A percentile compares a stretch with the other conserved stretches of the same genome.
phyloP scores from a whole-genome alignment of 2,113 vertebrate species.

The Burhinus bistriatus region DNA sequence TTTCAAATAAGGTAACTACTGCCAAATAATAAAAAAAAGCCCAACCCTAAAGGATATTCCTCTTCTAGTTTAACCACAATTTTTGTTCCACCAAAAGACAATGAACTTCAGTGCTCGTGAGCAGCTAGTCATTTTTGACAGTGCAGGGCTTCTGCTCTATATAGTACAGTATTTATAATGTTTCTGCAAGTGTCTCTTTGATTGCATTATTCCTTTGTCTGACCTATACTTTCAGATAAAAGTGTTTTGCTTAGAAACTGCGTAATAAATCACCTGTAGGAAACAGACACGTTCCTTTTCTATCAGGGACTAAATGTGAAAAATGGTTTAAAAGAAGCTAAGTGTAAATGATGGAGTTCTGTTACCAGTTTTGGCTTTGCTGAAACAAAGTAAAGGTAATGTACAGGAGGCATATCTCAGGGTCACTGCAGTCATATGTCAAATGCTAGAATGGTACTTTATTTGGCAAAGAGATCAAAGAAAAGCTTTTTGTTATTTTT shows the following conservation, averaged over 20 bases:
- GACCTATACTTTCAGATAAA: constrained; percentile 70
- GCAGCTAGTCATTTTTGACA: constrained; percentile 59
- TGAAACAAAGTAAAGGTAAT: constrained; percentile 63
- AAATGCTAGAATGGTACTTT: constrained; percentile 51
- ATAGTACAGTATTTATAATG: constrained; percentile 63
- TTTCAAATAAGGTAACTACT: neutral
- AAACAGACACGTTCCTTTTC: constrained; percentile 52
- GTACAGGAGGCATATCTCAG: constrained; percentile 46
- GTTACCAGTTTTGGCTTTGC: constrained; percentile 62
- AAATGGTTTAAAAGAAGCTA: constrained; percentile 49
- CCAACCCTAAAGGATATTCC: neutral
- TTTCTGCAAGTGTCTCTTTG: constrained; percentile 60
- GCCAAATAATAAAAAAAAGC: neutral
- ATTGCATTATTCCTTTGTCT: constrained; percentile 66
- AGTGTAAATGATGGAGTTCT: constrained; percentile 69
- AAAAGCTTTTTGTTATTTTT: constrained; percentile 39
- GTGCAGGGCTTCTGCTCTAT: constrained; percentile 8
- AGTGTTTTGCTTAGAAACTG: constrained; percentile 68
- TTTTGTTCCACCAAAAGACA: constrained; percentile 31
- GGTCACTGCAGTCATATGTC: constrained; percentile 60
- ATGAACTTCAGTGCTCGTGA: constrained; percentile 11
- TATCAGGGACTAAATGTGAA: constrained; percentile 51
- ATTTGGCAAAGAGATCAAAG: constrained; percentile 69
- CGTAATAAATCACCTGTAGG: constrained; percentile 63
- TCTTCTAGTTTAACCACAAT: neutral